These are phyloP conservation scores for Heptranchias perlo DNA, from an alignment of 2,113 vertebrate genomes.

Conservation along the genomic window DNA sequence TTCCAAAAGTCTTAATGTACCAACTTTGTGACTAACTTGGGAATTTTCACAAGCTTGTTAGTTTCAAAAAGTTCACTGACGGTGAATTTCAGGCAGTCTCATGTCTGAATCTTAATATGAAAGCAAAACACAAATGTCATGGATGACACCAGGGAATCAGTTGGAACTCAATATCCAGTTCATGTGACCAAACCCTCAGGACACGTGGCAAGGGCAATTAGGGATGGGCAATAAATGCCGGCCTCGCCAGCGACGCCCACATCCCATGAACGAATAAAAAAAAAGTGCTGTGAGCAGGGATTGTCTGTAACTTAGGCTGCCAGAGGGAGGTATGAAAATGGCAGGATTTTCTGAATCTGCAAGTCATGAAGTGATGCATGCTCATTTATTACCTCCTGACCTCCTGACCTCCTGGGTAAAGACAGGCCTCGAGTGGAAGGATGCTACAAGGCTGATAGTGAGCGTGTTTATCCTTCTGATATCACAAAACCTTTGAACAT, in stretches of 20 bases:
- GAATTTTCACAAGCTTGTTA: not conserved
- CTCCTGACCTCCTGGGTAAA: not conserved
- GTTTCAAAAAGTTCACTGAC: not conserved
- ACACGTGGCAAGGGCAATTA: too few relatives aligned
- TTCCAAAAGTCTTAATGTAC: not conserved
- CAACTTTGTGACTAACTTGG: not conserved
- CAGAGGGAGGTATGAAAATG: not conserved
- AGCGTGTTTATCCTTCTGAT: not conserved
- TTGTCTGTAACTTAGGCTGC: too few relatives aligned
- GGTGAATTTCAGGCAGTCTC: not conserved
- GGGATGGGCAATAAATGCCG: too few relatives aligned
- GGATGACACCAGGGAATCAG: too few relatives aligned
- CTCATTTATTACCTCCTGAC: not conserved
- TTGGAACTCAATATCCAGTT: too few relatives aligned
- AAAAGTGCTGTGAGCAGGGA: too few relatives aligned
- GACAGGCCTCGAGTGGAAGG: not conserved
- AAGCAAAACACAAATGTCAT: not conserved
- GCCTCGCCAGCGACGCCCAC: too few relatives aligned
- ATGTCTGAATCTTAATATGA: not conserved
- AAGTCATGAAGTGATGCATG: not conserved
- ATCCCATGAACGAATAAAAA: too few relatives aligned
- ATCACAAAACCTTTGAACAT: not conserved
- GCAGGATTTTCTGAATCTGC: not conserved
- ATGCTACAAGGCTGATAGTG: not conserved
- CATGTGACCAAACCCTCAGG: too few relatives aligned